Base-by-base conservation (phyloP, 2,113 vertebrate genomes). In the Aegypius monachus region DNA sequence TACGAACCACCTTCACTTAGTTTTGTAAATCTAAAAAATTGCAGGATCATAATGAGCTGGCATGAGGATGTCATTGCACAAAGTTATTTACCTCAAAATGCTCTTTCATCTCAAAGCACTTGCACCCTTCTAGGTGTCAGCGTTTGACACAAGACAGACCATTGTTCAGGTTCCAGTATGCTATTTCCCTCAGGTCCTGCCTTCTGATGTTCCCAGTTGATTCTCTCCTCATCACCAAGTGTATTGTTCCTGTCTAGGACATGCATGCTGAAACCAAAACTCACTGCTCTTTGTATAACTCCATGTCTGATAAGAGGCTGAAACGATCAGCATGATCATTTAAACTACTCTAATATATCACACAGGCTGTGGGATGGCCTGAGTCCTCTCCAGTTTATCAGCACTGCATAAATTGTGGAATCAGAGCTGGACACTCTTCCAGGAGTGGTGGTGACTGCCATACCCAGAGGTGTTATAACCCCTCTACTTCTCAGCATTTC, bases 221-320 rank as follows among this genome's bases (percentile, higher is more conserved):
- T 75, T 65, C 19, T 88, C 32, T 91, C 34, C 53, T 77, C 50
- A 22, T 63, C 42, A 21, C 38, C 40, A 9, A 10, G 1, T 32
- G 10, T 36, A 17, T 82, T 79, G 62, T 19, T 93, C 31, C 19
- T 74, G 34, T 40, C 36, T 43, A 19, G 47, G 61, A 14, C 0
- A 0, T 61, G 58, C 67, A 53, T 0, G 0, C 13, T 74, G 81
- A 77, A 73, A 58, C 42, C 47, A 90, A 55, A 88, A 19, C 31
- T 83, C 72, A 18, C 18, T 61, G 48, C 9, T 86, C 34, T 63
- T 71, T 26, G 8, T 65, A 7, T 34, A 72, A 47, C 14, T n/a
- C 65, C 0, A 0, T 36, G 45, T 45, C 38, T 67, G 71, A 38
- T 10, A 82, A 40, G 58, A 81, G 27, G 23, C 52, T 77, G 81